Evolutionary conservation across 2,888 invertebrate genomes (phyloP).

Genomic region (Epicampocera succincta): DNA sequence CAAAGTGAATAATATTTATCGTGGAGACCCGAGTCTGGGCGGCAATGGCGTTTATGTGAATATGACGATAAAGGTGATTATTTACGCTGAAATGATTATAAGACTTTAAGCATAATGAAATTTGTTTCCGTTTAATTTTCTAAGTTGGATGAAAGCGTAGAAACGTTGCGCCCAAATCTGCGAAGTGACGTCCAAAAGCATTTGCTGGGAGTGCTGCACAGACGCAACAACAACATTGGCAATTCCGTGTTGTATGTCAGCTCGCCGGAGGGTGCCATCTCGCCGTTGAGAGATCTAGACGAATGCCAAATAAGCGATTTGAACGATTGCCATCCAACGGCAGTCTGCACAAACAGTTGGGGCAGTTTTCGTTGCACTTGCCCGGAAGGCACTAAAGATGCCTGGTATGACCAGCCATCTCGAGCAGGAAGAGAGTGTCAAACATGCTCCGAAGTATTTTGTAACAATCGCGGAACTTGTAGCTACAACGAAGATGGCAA

Average conservation of each 20-base stretch:
- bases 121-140: conserved; percentile 22
- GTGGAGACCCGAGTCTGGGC: conserved; percentile 86
- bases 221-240: conserved; percentile 93
- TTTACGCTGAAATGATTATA: too few relatives aligned
- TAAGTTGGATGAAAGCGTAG: conserved; percentile 88
- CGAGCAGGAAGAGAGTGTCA: conserved; percentile 89
- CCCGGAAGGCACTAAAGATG: conserved; percentile 88
- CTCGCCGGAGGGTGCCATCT: conserved; percentile 89
- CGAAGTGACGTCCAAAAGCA: conserved; percentile 91
- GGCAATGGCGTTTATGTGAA: conserved; percentile 92
- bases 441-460: conserved; percentile 89
- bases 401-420: conserved; percentile 86
- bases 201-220: conserved; percentile 90
- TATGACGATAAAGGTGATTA: conserved; percentile 87
- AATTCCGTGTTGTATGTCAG: conserved; percentile 93
- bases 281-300: conserved; percentile 90
- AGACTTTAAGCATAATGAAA: too few relatives aligned
- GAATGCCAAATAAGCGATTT: conserved; percentile 91
- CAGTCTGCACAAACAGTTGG: conserved; percentile 90
- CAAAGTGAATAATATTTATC: conserved; percentile 89
- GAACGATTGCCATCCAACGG: conserved; percentile 92
- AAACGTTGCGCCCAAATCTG: conserved; percentile 86
- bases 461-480: conserved; percentile 93
- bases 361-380: conserved; percentile 89
- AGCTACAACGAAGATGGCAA: conserved; percentile 86